Evolutionary conservation across 2,888 invertebrate species (phyloP).

Genomic region (Lacanobia wlatinum): DNA sequence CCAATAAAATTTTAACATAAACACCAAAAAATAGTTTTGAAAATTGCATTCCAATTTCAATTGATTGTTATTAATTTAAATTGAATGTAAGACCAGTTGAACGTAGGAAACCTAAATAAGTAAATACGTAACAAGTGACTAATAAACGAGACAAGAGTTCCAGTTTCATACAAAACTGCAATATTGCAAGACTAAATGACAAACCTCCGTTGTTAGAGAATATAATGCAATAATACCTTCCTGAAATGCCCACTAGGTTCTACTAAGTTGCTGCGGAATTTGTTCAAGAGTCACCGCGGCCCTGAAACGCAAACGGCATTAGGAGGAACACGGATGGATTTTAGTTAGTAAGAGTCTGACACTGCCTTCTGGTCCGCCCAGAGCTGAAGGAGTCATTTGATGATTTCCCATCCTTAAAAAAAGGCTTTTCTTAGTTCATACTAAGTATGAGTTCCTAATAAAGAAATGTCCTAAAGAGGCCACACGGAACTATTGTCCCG

Average conservation of each 20-base stretch:
- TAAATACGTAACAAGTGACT: conserved; percentile 47
- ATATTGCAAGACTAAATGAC: conserved; percentile 36
- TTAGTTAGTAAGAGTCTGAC: too few species aligned
- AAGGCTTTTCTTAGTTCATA: too few species aligned
- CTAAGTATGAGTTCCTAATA: neutral
- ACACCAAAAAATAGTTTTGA: neutral
- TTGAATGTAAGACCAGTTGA: conserved; percentile 1
- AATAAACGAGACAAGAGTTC: conserved; percentile 35
- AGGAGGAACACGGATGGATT: too few species aligned
- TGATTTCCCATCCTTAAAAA: too few species aligned
- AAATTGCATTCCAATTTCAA: neutral
- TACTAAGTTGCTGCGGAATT: too few species aligned
- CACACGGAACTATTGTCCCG: too few species aligned
- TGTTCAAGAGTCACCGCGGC: too few species aligned
- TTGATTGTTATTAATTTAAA: conserved; percentile 10
- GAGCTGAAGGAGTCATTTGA: too few species aligned
- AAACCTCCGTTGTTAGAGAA: conserved; percentile 18
- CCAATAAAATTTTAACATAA: neutral
- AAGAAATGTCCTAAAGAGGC: neutral
- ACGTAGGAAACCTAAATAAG: conserved; percentile 46
- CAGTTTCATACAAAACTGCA: conserved; percentile 39
- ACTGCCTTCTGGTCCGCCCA: too few species aligned
- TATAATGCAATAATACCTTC: neutral
- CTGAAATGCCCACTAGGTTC: neutral
- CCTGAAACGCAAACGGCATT: too few species aligned